Conservation (phyloP, 1,140 invertebrate species). For the Lerema accius region DNA sequence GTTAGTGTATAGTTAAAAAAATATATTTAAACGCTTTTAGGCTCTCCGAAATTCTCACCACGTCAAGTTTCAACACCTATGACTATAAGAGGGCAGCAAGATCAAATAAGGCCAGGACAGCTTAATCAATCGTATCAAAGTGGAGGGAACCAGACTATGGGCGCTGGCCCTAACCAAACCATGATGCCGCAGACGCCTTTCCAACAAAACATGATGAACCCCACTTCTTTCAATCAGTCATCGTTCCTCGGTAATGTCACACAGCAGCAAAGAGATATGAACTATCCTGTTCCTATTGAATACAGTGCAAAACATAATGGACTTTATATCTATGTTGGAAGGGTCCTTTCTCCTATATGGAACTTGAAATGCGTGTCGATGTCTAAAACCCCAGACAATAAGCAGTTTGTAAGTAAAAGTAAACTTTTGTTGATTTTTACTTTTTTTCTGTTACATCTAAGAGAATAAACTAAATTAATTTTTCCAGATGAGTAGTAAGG, state of each 20-base stretch:
- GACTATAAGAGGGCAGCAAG: constrained; percentile 66
- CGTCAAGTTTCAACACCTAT: constrained; percentile 81
- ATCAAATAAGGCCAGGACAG: constrained; percentile 59
- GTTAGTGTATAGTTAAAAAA: no score
- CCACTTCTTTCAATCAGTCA: constrained; percentile 64
- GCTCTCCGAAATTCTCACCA: constrained; percentile 77
- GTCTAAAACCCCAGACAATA: constrained; percentile 82
- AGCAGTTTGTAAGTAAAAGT: constrained; percentile 83
- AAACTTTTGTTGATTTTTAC: constrained; percentile 12
- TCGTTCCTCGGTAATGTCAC: constrained; percentile 63
- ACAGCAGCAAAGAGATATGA: constrained; percentile 65
- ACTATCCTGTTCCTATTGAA: constrained; percentile 80
- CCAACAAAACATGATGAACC: constrained; percentile 63
- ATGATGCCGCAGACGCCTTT: constrained; percentile 60
- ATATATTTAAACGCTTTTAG: constrained; percentile 52
- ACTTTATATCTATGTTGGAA: constrained; percentile 94
- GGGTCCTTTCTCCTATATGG: constrained; percentile 94
- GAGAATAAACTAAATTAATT: no score
- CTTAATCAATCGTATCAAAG: constrained; percentile 63
- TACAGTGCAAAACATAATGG: constrained; percentile 96
- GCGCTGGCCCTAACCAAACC: constrained; percentile 50
- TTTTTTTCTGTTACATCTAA: no score
- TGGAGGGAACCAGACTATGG: constrained; percentile 63
- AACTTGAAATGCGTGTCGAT: constrained; percentile 88
- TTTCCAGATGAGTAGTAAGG: constrained; percentile 76